Evolutionary conservation across 2,888 invertebrate species (phyloP).

Genomic region (Drosophila pullipes): DNA sequence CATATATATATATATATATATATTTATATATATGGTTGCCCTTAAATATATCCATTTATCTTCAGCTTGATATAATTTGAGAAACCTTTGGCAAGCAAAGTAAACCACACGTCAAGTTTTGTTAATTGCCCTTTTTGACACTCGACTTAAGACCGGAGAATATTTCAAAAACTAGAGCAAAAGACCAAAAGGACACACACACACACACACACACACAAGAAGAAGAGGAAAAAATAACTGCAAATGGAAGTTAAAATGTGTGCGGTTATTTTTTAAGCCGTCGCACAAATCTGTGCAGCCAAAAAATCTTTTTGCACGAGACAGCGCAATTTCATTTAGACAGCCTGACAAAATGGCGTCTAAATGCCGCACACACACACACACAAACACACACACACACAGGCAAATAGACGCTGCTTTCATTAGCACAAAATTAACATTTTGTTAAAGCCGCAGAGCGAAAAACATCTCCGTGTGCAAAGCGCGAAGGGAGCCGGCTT

Average conservation of each 20-base stretch:
- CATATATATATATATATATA: too few species aligned
- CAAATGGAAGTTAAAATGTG: slow-evolving; percentile 1
- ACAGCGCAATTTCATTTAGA: slow-evolving; percentile 54
- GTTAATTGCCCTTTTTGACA: slow-evolving; percentile 23
- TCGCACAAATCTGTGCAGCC: slow-evolving; percentile 34
- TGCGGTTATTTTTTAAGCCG: slow-evolving; percentile 2
- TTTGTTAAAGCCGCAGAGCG: slow-evolving; percentile 71
- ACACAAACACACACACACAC: not conserved
- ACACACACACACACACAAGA: not conserved
- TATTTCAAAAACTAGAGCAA: slow-evolving; percentile 1
- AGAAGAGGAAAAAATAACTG: not conserved
- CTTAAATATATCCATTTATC: not conserved
- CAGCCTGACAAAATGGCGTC: slow-evolving; percentile 62
- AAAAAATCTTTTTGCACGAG: slow-evolving; percentile 40
- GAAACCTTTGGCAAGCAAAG: not conserved
- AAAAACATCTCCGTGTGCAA: slow-evolving; percentile 33
- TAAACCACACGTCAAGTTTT: not conserved
- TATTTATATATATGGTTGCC: not conserved
- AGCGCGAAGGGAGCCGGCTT: not conserved
- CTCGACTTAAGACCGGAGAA: not conserved
- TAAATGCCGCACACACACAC: slow-evolving; percentile 38
- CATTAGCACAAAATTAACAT: slow-evolving; percentile 77
- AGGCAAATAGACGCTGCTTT: slow-evolving; percentile 53
- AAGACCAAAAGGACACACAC: not conserved
- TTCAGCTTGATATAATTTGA: not conserved